Conservation (phyloP, 2,888 invertebrate genomes). For the Monopis laevigella region DNA sequence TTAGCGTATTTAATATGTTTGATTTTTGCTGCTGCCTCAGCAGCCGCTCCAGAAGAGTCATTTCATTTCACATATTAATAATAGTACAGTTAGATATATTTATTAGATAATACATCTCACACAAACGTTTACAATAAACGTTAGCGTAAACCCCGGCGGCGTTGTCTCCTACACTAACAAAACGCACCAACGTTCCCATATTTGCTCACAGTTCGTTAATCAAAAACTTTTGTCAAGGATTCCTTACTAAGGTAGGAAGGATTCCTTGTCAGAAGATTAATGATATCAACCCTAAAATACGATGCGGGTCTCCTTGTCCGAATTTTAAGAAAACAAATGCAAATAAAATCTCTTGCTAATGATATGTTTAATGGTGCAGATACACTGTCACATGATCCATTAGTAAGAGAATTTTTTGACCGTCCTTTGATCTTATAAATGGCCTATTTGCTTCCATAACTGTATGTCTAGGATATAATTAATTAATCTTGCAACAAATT, state of each 20-base stretch:
- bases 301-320: conserved; percentile 33
- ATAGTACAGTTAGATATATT: too few relatives aligned
- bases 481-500: too few relatives aligned
- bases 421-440: conserved; percentile 37
- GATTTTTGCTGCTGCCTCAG: too few relatives aligned
- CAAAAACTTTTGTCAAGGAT: conserved; percentile 50
- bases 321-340: conserved; percentile 40
- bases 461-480: too few relatives aligned
- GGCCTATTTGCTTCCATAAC: conserved; percentile 43
- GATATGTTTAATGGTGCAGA: conserved; percentile 52
- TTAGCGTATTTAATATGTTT: too few relatives aligned
- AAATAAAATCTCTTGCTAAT: conserved; percentile 30
- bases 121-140: too few relatives aligned
- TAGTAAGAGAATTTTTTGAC: conserved; percentile 27
- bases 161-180: too few relatives aligned
- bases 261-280: conserved; percentile 40
- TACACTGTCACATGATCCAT: conserved; percentile 50
- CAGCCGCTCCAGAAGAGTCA: too few relatives aligned
- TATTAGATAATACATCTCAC: too few relatives aligned
- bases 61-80: too few relatives aligned
- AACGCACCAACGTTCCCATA: conserved; percentile 39
- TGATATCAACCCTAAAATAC: conserved; percentile 40
- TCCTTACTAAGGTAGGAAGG: too few relatives aligned
- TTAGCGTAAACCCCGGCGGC: too few relatives aligned
- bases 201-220: conserved; percentile 45